phyloP scores from a whole-genome alignment of 2,797 vertebrate species.

The Alfaro cultratus region DNA sequence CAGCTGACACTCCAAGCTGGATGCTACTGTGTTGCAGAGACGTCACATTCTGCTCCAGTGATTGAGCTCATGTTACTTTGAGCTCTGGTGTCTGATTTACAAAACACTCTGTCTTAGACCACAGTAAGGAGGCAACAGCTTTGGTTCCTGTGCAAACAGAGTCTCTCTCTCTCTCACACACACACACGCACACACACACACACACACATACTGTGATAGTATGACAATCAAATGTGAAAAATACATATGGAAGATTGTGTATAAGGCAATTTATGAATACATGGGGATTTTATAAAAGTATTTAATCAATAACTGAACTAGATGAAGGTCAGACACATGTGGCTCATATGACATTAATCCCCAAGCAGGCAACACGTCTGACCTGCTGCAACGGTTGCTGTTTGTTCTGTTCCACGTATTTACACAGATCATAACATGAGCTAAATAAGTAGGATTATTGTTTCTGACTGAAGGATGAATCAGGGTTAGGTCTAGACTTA shows the following conservation, averaged over 20 bases:
- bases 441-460: background rate
- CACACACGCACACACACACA: no score
- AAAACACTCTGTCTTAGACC: background rate
- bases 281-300: background rate
- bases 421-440: background rate
- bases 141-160: background rate
- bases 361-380: background rate
- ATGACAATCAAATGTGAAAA: background rate
- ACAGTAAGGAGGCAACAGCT: background rate
- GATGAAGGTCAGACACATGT: background rate
- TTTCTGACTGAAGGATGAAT: background rate
- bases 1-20: slow-evolving; percentile 4
- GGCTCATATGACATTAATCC: background rate
- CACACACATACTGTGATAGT: background rate
- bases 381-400: background rate
- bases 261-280: background rate
- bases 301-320: background rate
- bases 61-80: slow-evolving; percentile 47
- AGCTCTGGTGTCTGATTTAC: slow-evolving; percentile 28
- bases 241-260: background rate
- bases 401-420: background rate
- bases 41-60: slow-evolving; percentile 50
- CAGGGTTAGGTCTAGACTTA: background rate
- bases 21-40: slow-evolving; percentile 21
- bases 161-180: no score